phyloP scores from a whole-genome alignment of 2,113 vertebrate genomes.

The Neopipo cinnamomea region DNA sequence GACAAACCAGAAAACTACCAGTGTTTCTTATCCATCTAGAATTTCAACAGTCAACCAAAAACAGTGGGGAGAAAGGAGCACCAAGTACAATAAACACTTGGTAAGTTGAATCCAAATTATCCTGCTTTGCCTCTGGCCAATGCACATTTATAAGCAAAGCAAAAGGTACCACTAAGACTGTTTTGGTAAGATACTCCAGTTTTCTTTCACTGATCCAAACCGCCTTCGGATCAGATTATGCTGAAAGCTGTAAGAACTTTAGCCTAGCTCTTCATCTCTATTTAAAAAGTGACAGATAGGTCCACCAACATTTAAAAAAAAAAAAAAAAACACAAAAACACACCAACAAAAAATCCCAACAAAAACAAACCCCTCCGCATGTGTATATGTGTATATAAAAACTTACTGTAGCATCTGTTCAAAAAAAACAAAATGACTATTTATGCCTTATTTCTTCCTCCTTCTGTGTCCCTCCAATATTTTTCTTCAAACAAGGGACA shows the following conservation, averaged over 20 bases:
- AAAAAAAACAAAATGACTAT: neutral
- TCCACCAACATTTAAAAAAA: neutral
- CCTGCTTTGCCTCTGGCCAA: neutral
- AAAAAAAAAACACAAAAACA: neutral
- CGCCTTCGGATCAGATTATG: neutral
- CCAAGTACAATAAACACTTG: neutral
- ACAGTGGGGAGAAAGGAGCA: neutral
- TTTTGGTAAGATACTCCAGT: accelerated
- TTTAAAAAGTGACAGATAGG: neutral
- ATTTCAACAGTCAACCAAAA: neutral
- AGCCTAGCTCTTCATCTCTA: neutral
- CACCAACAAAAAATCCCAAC: neutral
- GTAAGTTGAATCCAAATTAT: neutral
- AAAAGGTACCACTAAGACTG: neutral
- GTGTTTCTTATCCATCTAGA: neutral
- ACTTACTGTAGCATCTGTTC: neutral
- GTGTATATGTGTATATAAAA: neutral
- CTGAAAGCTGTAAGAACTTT: neutral
- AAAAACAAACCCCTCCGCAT: neutral
- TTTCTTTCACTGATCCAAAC: neutral
- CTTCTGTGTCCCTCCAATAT: neutral
- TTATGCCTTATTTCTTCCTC: neutral
- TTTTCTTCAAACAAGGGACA: neutral
- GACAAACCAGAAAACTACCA: neutral
- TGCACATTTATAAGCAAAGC: neutral